Base-by-base conservation (phyloP, 2,113 vertebrate genomes). In the Zootoca vivipara region DNA sequence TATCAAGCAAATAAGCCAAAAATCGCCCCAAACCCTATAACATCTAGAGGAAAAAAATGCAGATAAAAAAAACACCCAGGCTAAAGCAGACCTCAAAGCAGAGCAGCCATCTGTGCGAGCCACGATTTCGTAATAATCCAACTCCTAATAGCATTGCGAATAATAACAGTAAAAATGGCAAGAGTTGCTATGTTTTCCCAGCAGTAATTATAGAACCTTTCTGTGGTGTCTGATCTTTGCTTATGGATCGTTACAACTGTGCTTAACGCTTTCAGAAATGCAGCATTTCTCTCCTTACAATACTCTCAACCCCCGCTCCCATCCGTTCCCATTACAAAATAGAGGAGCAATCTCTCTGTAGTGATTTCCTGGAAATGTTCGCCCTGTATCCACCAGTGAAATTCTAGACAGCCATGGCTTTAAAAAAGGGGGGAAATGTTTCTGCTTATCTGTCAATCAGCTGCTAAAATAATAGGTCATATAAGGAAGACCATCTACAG, bases 1-100 rank as follows among this genome's bases (percentile, higher is more conserved):
- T 96, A 95, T 92, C 92, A 78, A 92, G 92, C 85, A 96, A 96
- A 96, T 95, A 93, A 95, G 89, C 75, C 94, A 91, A 94, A 52
- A 96, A 95, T 90, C 86, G 92, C 74, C 90, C 90, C 93, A 94
- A 95, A 91, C 62, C 74, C 91, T 95, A 87, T 95, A 95, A 94
- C 94, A 94, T 89, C 90, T 90, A 88, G 65, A 92, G 92, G 67
- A 3, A 1, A 16, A 89, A 85, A 95, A 95, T 92, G 62, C 58
- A 15, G 87, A 83, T 91, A 67, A 93, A 78, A 86, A 95, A 93
- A 52, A 52, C 75, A 52, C 75, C 82, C 89, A 91, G 89, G 94
- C 92, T 96, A 95, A 95, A 95, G 90, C 93, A 93, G 93, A 93
- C 74, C 87, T 95, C 89, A 93, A 93, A 94, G 87, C 89, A 91